A percentile compares a stretch with the other conserved stretches of the same genome.
phyloP scores from a whole-genome alignment of 2,113 vertebrate genomes.

The Synodontis membranacea region DNA sequence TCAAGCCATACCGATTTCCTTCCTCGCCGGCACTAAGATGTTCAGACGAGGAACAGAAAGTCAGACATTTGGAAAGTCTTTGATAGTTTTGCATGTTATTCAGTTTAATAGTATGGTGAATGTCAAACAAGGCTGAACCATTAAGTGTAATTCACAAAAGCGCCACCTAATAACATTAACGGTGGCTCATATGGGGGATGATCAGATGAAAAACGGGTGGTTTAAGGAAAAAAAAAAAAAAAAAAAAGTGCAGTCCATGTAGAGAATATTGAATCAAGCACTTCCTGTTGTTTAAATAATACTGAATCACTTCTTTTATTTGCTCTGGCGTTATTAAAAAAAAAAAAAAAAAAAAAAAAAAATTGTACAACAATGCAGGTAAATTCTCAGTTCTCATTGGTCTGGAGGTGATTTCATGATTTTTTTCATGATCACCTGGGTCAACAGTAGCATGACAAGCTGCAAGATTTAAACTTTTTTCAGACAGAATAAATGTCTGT shows the following conservation, averaged over 20 bases:
- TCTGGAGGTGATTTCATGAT: background rate
- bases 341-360: no score
- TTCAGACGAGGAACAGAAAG: conserved; percentile 62
- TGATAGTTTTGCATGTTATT: conserved; percentile 55
- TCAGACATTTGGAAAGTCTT: conserved; percentile 59
- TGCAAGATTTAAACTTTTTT: background rate
- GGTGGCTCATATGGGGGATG: background rate
- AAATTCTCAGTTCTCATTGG: background rate
- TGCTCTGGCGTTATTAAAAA: background rate
- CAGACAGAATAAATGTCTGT: background rate
- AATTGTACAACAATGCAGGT: background rate
- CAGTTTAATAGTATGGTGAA: conserved; percentile 54
- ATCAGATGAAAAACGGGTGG: background rate
- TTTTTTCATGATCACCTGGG: background rate
- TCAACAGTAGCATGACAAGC: background rate
- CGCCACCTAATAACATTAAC: conserved; percentile 30
- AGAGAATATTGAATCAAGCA: background rate
- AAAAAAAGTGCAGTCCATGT: background rate
- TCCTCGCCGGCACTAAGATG: conserved; percentile 69
- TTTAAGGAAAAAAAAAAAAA: no score
- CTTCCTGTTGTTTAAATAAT: background rate
- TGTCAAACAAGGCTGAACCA: conserved; percentile 50
- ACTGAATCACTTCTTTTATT: background rate
- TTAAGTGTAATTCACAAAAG: conserved; percentile 50
- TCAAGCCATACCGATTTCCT: conserved; percentile 83